Evolutionary conservation across 2,113 vertebrate species (phyloP).

Genomic region (Speoplatyrhinus poulsoni): DNA sequence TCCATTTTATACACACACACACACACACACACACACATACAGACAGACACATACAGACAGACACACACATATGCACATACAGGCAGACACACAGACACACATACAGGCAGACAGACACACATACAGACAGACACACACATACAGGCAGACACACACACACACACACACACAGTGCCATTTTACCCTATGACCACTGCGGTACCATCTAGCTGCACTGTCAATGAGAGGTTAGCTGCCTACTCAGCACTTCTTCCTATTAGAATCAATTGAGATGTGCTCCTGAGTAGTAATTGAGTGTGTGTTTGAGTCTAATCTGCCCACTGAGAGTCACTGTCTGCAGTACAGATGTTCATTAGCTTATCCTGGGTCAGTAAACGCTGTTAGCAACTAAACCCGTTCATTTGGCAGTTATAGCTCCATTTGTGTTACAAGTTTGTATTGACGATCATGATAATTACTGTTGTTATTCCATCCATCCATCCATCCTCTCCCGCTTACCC

Average conservation of each 20-base stretch:
- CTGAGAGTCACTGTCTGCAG: not conserved
- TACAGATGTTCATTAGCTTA: no score
- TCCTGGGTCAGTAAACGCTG: no score
- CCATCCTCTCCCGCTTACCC: no score
- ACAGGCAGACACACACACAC: not conserved
- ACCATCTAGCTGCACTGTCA: constrained; percentile 55
- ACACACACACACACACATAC: not conserved
- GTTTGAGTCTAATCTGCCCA: constrained; percentile 8
- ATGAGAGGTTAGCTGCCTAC: constrained; percentile 52
- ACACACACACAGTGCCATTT: constrained; percentile 15
- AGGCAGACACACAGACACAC: not conserved
- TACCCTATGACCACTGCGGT: constrained; percentile 18
- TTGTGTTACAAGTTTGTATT: no score
- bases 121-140: not conserved
- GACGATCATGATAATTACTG: no score
- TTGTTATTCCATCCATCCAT: no score
- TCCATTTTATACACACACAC: not conserved
- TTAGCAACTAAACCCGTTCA: no score
- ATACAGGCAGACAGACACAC: not conserved
- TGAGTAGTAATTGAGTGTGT: constrained; percentile 51
- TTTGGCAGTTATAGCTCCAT: no score
- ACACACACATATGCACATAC: not conserved
- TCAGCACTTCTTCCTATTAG: constrained; percentile 61
- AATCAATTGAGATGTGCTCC: constrained; percentile 63
- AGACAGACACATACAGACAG: not conserved